phyloP scores from a whole-genome alignment of 2,113 vertebrate genomes.

The Chascanopsetta lugubris region DNA sequence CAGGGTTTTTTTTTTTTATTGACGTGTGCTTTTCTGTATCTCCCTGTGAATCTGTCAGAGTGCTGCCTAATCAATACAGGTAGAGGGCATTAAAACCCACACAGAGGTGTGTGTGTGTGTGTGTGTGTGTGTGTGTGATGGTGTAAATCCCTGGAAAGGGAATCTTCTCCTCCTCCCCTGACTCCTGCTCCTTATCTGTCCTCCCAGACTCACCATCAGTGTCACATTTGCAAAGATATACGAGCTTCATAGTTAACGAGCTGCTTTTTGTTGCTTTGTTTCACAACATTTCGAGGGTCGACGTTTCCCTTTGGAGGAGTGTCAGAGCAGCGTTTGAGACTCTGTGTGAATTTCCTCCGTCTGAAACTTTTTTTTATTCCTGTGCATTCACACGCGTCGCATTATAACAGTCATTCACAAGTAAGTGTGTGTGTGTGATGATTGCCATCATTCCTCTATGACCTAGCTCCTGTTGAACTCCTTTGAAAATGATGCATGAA shows the following conservation, averaged over 20 bases:
- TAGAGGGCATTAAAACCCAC: conserved; percentile 61
- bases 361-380: no score
- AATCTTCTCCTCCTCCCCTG: conserved; percentile 32
- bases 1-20: conserved; percentile 56
- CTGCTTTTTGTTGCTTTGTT: no score
- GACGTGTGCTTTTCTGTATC: conserved; percentile 64
- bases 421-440: no score
- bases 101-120: no score
- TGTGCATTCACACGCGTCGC: no score
- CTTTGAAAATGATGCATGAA: no score
- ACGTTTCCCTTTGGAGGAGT: not conserved
- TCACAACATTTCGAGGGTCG: conserved; percentile 14
- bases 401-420: no score
- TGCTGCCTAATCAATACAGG: conserved; percentile 66
- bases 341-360: no score
- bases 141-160: conserved; percentile 45
- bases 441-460: no score
- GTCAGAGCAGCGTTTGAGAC: not conserved
- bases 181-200: conserved; percentile 66
- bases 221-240: conserved; percentile 64
- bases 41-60: conserved; percentile 64
- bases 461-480: no score
- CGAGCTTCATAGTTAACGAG: conserved; percentile 49
- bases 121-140: conserved; percentile 57
- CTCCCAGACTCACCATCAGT: conserved; percentile 69